phyloP scores from a whole-genome alignment of 2,797 vertebrate species.

The Capromys pilorides region DNA sequence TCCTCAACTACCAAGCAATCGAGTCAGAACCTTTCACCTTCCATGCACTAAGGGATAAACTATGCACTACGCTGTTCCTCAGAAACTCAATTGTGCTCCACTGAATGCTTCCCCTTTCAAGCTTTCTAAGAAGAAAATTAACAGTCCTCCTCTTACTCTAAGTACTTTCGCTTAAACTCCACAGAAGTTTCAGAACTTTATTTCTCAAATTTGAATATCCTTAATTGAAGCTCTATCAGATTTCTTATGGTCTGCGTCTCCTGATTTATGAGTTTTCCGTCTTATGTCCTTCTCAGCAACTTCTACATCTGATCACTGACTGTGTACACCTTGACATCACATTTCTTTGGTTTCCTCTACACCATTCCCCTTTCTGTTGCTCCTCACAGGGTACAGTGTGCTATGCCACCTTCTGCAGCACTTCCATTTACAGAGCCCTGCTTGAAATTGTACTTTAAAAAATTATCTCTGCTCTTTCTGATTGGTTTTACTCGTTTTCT shows the following conservation, averaged over 20 bases:
- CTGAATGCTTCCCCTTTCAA: neutral
- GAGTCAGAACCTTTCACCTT: neutral
- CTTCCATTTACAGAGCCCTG: neutral
- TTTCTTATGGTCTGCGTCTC: neutral
- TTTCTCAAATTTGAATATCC: neutral
- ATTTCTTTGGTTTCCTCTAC: neutral
- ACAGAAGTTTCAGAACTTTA: neutral
- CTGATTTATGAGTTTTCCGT: neutral
- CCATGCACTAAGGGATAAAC: neutral
- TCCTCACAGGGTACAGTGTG: neutral
- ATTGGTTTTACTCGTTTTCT: neutral
- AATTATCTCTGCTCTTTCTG: neutral
- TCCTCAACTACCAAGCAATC: too few relatives aligned
- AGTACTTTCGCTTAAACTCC: neutral
- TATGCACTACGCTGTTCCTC: neutral
- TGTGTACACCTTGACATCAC: rapidly evolving
- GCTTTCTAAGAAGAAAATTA: neutral
- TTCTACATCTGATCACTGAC: neutral
- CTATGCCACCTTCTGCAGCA: neutral
- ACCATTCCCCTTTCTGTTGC: too few relatives aligned
- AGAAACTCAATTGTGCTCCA: neutral
- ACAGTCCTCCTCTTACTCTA: neutral
- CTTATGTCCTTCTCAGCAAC: neutral
- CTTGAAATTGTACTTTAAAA: neutral
- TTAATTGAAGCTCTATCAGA: neutral